Percentiles rank a stretch among this genome's conserved stretches.
phyloP scores from a whole-genome alignment of 1,140 invertebrate species.

The Microplitis demolitor region DNA sequence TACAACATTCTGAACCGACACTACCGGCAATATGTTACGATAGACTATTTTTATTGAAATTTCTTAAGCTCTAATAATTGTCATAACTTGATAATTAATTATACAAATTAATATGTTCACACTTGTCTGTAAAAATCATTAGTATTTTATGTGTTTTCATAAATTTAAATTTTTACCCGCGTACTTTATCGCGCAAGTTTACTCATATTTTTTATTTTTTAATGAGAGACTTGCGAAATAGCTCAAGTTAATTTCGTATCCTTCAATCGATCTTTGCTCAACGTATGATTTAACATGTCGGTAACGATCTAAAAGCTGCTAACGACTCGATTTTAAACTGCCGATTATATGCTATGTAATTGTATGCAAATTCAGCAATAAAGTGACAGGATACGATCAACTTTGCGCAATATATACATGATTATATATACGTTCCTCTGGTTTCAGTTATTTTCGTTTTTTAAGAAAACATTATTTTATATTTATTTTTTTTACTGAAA shows the following conservation, averaged over 20 bases:
- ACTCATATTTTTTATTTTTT: no score
- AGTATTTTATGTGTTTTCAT: no score
- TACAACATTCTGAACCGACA: slow-evolving; percentile 6
- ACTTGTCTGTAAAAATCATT: no score
- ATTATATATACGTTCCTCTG: neutral
- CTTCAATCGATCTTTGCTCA: slow-evolving; percentile 11
- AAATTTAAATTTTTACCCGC: no score
- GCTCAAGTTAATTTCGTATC: no score
- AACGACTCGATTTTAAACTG: neutral
- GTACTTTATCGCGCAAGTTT: no score
- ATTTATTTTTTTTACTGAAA: no score
- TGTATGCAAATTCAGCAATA: slow-evolving; percentile 34
- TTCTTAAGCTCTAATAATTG: no score
- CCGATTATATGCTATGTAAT: slow-evolving; percentile 27
- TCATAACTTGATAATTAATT: no score
- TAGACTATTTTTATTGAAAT: neutral
- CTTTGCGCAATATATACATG: neutral
- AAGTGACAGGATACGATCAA: slow-evolving; percentile 23
- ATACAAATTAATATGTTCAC: no score
- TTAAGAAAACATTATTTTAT: neutral
- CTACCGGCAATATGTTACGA: slow-evolving; percentile 52
- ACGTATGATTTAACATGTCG: neutral
- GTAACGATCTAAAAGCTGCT: neutral
- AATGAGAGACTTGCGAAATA: no score
- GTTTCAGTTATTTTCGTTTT: neutral